Base-by-base conservation (phyloP, 2,888 invertebrate genomes). In the Dioctria rufipes region DNA sequence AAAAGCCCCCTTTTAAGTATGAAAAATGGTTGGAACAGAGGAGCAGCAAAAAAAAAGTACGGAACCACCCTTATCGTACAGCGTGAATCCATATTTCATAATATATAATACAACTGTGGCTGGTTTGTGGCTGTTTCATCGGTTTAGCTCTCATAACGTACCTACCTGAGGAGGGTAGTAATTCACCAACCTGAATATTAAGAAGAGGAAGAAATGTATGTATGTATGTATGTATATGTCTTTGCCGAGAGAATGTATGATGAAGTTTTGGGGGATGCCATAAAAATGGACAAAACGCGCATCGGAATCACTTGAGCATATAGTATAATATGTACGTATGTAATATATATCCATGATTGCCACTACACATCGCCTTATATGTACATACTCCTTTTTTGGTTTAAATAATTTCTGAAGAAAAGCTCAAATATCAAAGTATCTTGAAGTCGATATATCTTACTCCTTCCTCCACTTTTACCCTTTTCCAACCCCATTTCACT, bases 251-350 rank as follows among this genome's bases (percentile, higher is more conserved):
- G 25, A 25, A n/a, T n/a, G n/a, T n/a, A n/a, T n/a, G n/a, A n/a
- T n/a, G n/a, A 25, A 25, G 25, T 25, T 67, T 67, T 46, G 25
- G 25, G 25, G 25, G 67, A 43, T 67, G 67, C 49, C 67, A 49
- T 67, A 67, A 67, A 65, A 67, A 67, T 67, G 67, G 49, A 67
- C 67, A 67, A 67, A 67, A 65, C 65, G 65, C 65, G 65, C 40
- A 42, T 65, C 65, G 65, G 65, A 13, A 42, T 65, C 42, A 42
- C 11, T 42, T 11, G 40, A 9, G 40, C 8, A 39, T 42, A 9
- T 42, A 5, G 8, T 4, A 37, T 4, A 25, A 5, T 37, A 6
- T 13, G 25, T 25, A 25, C 25, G 25, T 25, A 25, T 25, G 25
- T 25, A 25, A 25, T 25, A 25, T 25, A 25, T 25, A 25, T 25